Conservation (phyloP, 2,113 vertebrate genomes). For the Xenus cinereus region DNA sequence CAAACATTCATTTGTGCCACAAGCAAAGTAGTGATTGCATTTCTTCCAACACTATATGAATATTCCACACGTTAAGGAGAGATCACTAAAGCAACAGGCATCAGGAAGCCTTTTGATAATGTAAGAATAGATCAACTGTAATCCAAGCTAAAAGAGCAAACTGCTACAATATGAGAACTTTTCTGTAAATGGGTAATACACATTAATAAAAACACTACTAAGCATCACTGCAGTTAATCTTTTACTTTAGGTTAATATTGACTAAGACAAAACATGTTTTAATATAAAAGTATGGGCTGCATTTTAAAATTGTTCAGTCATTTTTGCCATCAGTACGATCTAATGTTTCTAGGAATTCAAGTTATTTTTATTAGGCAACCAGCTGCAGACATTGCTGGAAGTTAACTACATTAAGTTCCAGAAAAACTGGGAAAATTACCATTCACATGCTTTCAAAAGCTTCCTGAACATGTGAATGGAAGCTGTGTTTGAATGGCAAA, state of each 20-base stretch:
- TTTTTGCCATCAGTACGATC: neutral
- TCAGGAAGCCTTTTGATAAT: neutral
- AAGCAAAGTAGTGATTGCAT: neutral
- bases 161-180: neutral
- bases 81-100: neutral
- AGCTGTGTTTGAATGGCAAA: neutral
- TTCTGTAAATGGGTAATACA: neutral
- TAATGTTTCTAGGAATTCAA: slow-evolving; percentile 33
- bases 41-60: neutral
- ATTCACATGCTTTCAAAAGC: slow-evolving; percentile 11
- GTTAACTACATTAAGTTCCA: neutral
- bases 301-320: neutral
- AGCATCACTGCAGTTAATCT: neutral
- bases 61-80: neutral
- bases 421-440: slow-evolving; percentile 22
- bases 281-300: neutral
- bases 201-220: neutral
- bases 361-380: slow-evolving; percentile 40
- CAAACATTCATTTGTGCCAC: neutral
- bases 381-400: slow-evolving; percentile 8
- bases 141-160: neutral
- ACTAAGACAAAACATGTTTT: neutral
- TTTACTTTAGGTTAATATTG: neutral
- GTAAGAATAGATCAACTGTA: neutral
- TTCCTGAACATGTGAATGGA: neutral